Percentiles rank a stretch among this genome's conserved stretches.
Conservation (phyloP, 1,140 invertebrate species). For the Plodia interpunctella region DNA sequence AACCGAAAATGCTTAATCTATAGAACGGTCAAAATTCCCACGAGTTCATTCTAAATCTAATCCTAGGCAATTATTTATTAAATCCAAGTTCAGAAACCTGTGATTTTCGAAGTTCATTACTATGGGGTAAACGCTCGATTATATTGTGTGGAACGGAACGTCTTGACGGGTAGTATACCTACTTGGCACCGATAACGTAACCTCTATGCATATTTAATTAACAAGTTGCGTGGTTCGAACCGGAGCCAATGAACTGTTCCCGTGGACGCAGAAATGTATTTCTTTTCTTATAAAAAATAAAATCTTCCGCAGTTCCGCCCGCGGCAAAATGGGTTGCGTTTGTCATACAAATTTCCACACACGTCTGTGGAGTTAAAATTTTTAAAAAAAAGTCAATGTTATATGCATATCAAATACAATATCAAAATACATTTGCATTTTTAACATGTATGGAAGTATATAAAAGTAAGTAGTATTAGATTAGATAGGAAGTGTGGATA, state of each 20-base stretch:
- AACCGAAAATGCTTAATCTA: no score
- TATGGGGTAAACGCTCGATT: slow-evolving; percentile 20
- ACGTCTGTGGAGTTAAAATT: no score
- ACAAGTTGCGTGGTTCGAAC: slow-evolving; percentile 20
- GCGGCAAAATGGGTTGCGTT: no score
- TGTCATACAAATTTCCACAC: no score
- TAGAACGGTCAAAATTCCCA: not conserved
- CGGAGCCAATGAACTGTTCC: slow-evolving; percentile 20
- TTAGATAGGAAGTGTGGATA: no score
- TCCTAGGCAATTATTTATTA: not conserved
- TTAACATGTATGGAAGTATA: no score
- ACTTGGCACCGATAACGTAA: slow-evolving; percentile 9
- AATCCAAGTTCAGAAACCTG: slow-evolving; percentile 18
- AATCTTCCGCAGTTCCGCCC: no score
- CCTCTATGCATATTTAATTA: slow-evolving; percentile 19
- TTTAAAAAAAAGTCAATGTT: no score
- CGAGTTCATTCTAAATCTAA: not conserved
- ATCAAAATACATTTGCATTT: no score
- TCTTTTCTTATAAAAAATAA: no score
- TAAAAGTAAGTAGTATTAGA: no score
- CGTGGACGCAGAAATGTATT: not conserved
- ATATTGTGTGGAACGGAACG: slow-evolving; percentile 4
- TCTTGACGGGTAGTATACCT: slow-evolving; percentile 10
- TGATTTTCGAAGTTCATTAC: slow-evolving; percentile 18
- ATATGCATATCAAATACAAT: no score